Base-by-base conservation (phyloP, 2,113 vertebrate genomes). In the Oryzias javanicus region DNA sequence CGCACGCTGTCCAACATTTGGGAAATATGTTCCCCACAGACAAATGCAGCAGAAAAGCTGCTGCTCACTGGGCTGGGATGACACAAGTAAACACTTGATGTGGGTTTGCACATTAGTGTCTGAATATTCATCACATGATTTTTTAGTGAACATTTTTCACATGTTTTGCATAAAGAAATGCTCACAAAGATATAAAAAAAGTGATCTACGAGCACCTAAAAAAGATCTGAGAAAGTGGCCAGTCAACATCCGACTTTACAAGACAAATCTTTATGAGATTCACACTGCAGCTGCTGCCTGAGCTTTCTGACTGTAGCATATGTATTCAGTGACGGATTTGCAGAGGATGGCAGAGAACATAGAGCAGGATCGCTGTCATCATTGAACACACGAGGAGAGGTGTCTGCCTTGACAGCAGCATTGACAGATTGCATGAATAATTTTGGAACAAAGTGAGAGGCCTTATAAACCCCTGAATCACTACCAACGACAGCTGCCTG, bases 351-450 rank as follows among this genome's bases (percentile, higher is more conserved):
- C 62, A 22, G 59, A 58, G 77, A 81, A 81, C 80, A 75, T 56
- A 64, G 70, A 14, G 5, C 76, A 69, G 74, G 81, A 84, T 88
- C 74, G 67, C 68, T 77, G 79, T 81, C 83, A 74, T 80, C 77
- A 72, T 56, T 47, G 78, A 78, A 76, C 80, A 78, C 85, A 79
- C 60, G 67, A 61, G 56, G 80, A 81, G 80, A 70, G 46, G 68
- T 73, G 80, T 63, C 85, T 69, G 79, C 60, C 80, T 74, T 56
- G 71, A 82, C 78, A 72, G 58, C 83, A 84, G 83, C 83, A 86
- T 74, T 85, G 86, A 86, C 88, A 90, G 86, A 88, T 89, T 91
- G 86, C 65, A 85, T 85, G 85, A 78, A 87, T 88, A 88, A 90
- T 88, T 87, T 85, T 82, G 79, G 81, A 84, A 86, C 78, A 91